Evolutionary conservation across 23 tunicate species (phyloP), one percentile per base, ranked within the genome.

Genomic region (Aplidium turbinatum): DNA sequence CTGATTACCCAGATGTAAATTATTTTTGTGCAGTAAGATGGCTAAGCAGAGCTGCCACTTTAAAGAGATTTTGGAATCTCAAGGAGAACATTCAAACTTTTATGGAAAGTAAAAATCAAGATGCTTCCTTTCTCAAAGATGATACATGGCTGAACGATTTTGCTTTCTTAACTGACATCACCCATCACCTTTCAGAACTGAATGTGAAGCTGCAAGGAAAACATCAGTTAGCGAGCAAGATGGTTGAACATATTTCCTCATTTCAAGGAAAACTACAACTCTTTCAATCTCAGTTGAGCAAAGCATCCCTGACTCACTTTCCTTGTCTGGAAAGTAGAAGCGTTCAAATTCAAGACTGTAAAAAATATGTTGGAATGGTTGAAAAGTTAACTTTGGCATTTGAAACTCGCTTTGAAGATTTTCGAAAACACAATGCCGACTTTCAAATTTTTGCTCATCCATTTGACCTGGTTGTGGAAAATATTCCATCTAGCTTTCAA

Each of bases 11-110:
- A 31, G 83, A 78, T 63, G 30, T 78, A 27, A 7, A 39, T 16
- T 78, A 78, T 52, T 78, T 62, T 63, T 78, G 73, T 27, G 47
- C 63, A 52, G 73, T 65, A 47, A 63, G 83, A 31, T 63, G 83
- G 83, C 33, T 78, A 32, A 78, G 48, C 62, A 76, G 65, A 58
- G 57, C 81, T 23, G 81, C 24, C 35, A 73, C 79, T 54, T 73
- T 73, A 13, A 73, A 73, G 36, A 76, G 79, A 61, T 76, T 76
- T 61, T 76, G 81, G 81, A 76, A 33, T 47, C 29, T 76, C 35
- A 60, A 71, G 31, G 61, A 54, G 9, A 66, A 73, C 21, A 73
- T 73, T 28, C 31, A 73, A 33, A 54, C 35, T 38, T 73, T 73
- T 28, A 73, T 73, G 79, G 47, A 54, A 73, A 73, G 57, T 33